These are phyloP conservation scores for Botia kubotai DNA, from an alignment of 2,797 vertebrate species.

Conservation along the genomic window DNA sequence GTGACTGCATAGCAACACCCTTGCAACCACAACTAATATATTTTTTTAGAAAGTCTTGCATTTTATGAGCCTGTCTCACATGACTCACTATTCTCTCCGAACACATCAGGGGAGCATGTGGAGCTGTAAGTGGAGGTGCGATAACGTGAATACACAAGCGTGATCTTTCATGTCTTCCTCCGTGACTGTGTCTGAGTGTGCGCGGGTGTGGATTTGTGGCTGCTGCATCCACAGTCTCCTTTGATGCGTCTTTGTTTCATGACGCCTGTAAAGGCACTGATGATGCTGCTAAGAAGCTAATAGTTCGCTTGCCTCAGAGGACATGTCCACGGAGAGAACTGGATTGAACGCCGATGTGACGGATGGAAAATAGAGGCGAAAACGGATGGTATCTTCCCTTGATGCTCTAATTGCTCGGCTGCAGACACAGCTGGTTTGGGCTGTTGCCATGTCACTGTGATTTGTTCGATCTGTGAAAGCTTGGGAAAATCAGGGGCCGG, in stretches of 20 bases:
- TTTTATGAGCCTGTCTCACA: not conserved
- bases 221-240: not conserved
- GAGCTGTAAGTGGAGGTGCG: not conserved
- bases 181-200: not conserved
- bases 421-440: conserved; percentile 51
- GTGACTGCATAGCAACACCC: not conserved
- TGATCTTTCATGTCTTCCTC: conserved; percentile 10
- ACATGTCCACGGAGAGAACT: conserved; percentile 11
- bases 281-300: not conserved
- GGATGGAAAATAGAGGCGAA: conserved; percentile 21
- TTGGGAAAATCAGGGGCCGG: conserved; percentile 31
- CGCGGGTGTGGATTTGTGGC: not conserved
- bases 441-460: conserved; percentile 54
- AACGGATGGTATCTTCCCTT: conserved; percentile 37
- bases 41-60: not conserved
- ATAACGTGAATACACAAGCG: not conserved
- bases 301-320: conserved; percentile 9
- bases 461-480: conserved; percentile 55
- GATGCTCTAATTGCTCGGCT: conserved; percentile 53
- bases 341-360: not conserved
- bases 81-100: not conserved
- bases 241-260: conserved; percentile 15
- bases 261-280: conserved; percentile 24
- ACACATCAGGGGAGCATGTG: not conserved
- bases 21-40: no score